A percentile compares a stretch with the other conserved stretches of the same genome.
These are phyloP conservation scores for Zophobas morio DNA, from an alignment of 1,140 invertebrate species.

Conservation along the genomic window DNA sequence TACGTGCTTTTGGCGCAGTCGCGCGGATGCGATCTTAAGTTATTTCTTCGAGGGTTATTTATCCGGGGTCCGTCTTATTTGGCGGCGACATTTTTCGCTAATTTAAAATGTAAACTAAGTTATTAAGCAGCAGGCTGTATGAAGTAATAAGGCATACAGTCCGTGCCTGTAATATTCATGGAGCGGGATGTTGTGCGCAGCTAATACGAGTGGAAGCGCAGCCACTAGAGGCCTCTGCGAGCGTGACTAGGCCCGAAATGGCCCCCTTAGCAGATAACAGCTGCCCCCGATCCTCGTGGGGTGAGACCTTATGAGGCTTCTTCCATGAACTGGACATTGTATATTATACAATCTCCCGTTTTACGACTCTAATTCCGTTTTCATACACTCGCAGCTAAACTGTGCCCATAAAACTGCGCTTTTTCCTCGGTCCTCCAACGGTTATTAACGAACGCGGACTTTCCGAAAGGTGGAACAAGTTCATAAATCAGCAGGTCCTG, in stretches of 20 bases:
- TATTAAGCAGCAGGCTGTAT: conserved; percentile 47
- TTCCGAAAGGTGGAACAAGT: conserved; percentile 27
- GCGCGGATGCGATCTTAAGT: too few species aligned
- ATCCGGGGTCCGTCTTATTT: neutral
- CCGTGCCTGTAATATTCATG: conserved; percentile 57
- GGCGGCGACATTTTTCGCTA: conserved; percentile 45
- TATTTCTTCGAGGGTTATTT: too few species aligned
- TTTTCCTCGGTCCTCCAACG: neutral
- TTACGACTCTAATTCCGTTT: conserved; percentile 49
- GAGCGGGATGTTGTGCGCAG: conserved; percentile 43
- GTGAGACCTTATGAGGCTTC: conserved; percentile 45
- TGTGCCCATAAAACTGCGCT: conserved; percentile 5
- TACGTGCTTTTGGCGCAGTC: too few species aligned
- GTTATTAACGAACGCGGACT: conserved; percentile 5
- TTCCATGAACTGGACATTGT: conserved; percentile 53
- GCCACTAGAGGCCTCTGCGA: conserved; percentile 51
- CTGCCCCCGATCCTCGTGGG: conserved; percentile 41
- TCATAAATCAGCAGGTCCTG: conserved; percentile 36
- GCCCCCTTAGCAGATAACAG: conserved; percentile 55
- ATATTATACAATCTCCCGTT: conserved; percentile 45
- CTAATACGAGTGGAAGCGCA: conserved; percentile 44
- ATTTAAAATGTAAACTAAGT: conserved; percentile 52
- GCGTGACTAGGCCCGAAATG: conserved; percentile 57
- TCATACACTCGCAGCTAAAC: conserved; percentile 17
- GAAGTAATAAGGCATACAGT: conserved; percentile 50